phyloP scores from a whole-genome alignment of 2,797 vertebrate genomes.

The Premnoplex brunnescens region DNA sequence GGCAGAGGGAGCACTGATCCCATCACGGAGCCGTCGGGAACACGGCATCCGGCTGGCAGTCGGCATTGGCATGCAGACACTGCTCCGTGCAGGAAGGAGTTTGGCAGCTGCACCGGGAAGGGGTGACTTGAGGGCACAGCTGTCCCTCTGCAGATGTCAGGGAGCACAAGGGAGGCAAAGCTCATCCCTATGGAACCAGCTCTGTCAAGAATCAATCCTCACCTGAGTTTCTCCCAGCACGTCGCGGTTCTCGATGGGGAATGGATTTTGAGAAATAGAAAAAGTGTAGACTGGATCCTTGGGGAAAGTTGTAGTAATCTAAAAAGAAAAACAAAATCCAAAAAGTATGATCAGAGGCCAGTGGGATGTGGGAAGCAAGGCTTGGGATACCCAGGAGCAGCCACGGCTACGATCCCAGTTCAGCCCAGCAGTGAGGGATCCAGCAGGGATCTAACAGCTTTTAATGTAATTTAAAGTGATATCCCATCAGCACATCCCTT shows the following conservation, averaged over 20 bases:
- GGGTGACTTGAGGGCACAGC: slow-evolving; percentile 28
- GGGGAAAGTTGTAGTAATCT: slow-evolving; percentile 99
- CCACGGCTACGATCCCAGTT: not conserved
- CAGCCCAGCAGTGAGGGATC: not conserved
- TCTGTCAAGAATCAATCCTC: not conserved
- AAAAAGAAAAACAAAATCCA: not conserved
- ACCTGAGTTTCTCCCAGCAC: slow-evolving; percentile 95
- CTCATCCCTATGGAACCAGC: rapidly evolving
- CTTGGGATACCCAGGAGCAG: not conserved
- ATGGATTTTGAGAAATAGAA: slow-evolving; percentile 88
- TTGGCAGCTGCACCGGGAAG: not conserved
- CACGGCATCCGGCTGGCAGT: not conserved
- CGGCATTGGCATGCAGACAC: not conserved
- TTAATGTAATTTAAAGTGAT: not conserved
- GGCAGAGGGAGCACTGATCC: not conserved
- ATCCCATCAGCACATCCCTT: not conserved
- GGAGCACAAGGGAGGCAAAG: not conserved
- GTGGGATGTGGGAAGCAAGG: not conserved
- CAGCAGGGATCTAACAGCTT: not conserved
- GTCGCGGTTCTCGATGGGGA: slow-evolving; percentile 95
- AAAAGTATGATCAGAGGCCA: not conserved
- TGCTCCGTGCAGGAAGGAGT: not conserved
- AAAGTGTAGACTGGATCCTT: slow-evolving; percentile 98
- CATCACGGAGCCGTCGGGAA: rapidly evolving
- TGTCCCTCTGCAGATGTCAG: not conserved